Percentiles rank a stretch among this genome's conserved stretches.
Evolutionary conservation across 2,797 vertebrate genomes (phyloP).

Genomic region (Falco naumanni): DNA sequence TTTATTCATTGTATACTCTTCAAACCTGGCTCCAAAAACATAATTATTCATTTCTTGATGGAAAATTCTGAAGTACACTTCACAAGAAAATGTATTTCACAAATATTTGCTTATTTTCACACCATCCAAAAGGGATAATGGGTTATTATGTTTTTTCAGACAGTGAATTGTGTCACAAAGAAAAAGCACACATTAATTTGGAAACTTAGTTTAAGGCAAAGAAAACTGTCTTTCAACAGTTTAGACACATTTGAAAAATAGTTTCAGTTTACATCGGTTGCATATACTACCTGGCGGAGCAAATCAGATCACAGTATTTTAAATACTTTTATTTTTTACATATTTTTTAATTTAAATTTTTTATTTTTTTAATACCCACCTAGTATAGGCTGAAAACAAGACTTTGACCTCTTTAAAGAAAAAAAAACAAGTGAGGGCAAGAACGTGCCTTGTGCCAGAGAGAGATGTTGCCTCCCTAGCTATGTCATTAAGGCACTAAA

Average conservation of each 20-base stretch:
- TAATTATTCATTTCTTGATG: constrained; percentile 7
- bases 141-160: background rate
- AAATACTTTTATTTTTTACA: background rate
- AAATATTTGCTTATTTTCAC: constrained; percentile 52
- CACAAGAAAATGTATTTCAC: constrained; percentile 11
- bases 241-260: background rate
- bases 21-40: background rate
- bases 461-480: background rate
- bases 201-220: background rate
- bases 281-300: background rate
- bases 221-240: background rate
- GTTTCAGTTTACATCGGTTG: background rate
- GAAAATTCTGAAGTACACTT: constrained; percentile 36
- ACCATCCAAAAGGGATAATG: background rate
- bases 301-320: background rate
- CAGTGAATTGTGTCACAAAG: background rate
- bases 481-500: background rate
- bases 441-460: background rate
- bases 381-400: background rate
- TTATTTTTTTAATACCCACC: too few relatives aligned
- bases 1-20: background rate
- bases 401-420: background rate
- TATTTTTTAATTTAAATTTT: too few relatives aligned
- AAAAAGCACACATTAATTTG: background rate
- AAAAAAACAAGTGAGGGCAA: background rate